Evolutionary conservation across 2,797 vertebrate species (phyloP).

Genomic region (Acridotheres tristis): DNA sequence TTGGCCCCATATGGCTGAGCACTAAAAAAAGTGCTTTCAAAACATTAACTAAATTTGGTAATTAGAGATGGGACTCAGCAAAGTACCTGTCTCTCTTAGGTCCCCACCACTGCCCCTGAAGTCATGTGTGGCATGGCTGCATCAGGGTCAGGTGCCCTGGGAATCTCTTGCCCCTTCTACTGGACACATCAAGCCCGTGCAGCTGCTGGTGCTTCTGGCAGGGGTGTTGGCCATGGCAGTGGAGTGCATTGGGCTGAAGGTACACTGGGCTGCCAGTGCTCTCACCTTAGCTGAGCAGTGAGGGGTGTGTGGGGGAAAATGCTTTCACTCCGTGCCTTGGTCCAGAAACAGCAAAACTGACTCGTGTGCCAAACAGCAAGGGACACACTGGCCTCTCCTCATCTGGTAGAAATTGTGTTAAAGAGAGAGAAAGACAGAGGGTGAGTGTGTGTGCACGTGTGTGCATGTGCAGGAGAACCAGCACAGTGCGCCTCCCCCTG

Average conservation of each 20-base stretch:
- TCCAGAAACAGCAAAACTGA: not conserved
- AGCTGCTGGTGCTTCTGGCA: not conserved
- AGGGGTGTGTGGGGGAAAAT: fast-evolving
- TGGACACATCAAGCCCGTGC: fast-evolving
- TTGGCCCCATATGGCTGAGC: not conserved
- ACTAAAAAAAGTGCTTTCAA: not conserved
- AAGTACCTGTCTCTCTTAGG: not conserved
- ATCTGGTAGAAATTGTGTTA: not conserved
- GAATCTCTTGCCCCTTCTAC: not conserved
- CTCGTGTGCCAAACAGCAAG: not conserved
- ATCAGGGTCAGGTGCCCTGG: not conserved
- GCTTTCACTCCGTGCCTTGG: fast-evolving
- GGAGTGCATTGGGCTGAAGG: fast-evolving
- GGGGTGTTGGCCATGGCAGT: fast-evolving
- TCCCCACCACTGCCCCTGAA: not conserved
- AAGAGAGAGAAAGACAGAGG: not conserved
- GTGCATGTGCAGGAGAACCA: fast-evolving
- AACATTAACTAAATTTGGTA: not conserved
- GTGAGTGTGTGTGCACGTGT: fast-evolving
- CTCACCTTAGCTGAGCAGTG: fast-evolving
- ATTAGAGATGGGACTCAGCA: not conserved
- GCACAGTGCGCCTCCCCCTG: not conserved
- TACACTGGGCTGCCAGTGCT: fast-evolving
- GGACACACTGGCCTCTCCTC: not conserved
- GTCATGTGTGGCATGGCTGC: fast-evolving